A percentile compares a stretch with the other conserved stretches of the same genome.
Conservation (phyloP, 2,888 invertebrate species). For the Tenodera sinensis region DNA sequence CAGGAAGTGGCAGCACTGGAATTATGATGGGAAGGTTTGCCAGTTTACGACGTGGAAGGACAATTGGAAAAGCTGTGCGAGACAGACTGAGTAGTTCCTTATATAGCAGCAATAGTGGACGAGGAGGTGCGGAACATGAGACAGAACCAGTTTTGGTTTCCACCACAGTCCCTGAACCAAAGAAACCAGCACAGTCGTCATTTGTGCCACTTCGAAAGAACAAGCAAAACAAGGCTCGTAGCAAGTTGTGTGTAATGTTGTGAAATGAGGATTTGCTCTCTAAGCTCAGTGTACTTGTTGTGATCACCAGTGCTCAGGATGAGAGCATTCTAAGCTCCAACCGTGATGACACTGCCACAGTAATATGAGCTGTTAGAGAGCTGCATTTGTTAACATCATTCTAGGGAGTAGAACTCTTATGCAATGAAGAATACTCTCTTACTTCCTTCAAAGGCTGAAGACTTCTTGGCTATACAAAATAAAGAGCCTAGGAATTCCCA, state of each 20-base stretch:
- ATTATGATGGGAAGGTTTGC: conserved; percentile 33
- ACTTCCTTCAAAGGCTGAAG: background rate
- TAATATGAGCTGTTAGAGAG: background rate
- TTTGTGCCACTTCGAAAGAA: conserved; percentile 37
- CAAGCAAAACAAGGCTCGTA: conserved; percentile 35
- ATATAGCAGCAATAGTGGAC: conserved; percentile 43
- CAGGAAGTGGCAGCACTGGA: background rate
- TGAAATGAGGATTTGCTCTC: conserved; percentile 34
- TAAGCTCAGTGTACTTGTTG: background rate
- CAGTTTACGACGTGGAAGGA: conserved; percentile 40
- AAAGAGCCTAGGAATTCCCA: background rate
- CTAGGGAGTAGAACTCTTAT: background rate
- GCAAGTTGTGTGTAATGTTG: conserved; percentile 47
- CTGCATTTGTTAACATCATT: background rate
- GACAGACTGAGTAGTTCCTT: conserved; percentile 53
- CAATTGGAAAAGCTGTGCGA: conserved; percentile 52
- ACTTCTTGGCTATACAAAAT: background rate
- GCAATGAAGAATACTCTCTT: background rate
- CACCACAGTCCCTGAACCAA: background rate
- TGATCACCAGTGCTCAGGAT: background rate
- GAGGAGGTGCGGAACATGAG: conserved; percentile 32
- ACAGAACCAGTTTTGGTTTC: background rate
- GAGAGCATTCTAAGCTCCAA: background rate
- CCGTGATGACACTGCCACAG: background rate
- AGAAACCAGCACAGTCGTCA: background rate